These are phyloP conservation scores for Holothuria scabra DNA, from an alignment of 53 echinoderm and acorn worm genomes.

Conservation along the genomic window DNA sequence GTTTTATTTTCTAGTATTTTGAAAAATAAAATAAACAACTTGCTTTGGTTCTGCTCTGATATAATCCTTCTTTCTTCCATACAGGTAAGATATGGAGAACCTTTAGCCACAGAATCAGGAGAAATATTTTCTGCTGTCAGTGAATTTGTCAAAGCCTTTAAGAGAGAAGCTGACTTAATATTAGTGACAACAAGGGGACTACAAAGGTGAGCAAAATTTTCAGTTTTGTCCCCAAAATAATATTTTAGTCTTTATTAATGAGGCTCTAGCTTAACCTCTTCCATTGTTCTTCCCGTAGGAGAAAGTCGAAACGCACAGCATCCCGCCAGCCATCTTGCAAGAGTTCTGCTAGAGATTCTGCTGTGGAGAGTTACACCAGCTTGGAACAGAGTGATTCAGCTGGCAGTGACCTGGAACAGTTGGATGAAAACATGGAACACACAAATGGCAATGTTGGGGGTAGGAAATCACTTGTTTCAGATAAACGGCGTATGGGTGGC, in stretches of 20 bases:
- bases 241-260: no score
- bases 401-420: slow-evolving; percentile 63
- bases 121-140: slow-evolving; percentile 83
- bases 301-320: background rate
- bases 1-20: no score
- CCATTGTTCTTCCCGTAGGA: slow-evolving; percentile 3
- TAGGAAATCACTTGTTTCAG: background rate
- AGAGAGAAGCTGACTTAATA: slow-evolving; percentile 87
- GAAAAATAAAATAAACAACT: no score
- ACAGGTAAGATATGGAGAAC: slow-evolving; percentile 89
- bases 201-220: slow-evolving; percentile 45
- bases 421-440: slow-evolving; percentile 20
- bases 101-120: slow-evolving; percentile 71
- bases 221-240: no score
- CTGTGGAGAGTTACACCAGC: slow-evolving; percentile 64
- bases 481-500: background rate
- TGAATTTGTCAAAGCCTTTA: slow-evolving; percentile 93
- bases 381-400: slow-evolving; percentile 64
- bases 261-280: background rate
- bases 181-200: slow-evolving; percentile 69
- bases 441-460: background rate
- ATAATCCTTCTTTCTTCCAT: background rate
- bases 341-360: slow-evolving; percentile 61
- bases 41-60: no score
- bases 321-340: slow-evolving; percentile 36